Evolutionary conservation across 2,113 vertebrate species (phyloP).

Genomic region (Odocoileus virginianus): DNA sequence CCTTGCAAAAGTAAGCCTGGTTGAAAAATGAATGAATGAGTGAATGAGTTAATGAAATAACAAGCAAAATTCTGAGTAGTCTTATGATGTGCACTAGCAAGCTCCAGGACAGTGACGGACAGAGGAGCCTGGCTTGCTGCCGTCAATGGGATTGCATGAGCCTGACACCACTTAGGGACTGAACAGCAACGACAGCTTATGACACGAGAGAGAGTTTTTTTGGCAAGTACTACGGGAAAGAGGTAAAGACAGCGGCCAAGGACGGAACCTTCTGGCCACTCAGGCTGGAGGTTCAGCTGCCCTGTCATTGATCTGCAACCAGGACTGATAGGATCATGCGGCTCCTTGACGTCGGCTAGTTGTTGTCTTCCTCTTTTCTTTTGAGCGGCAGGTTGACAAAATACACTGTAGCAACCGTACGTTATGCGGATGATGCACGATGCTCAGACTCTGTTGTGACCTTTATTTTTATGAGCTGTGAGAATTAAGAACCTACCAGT

Average conservation of each 20-base stretch:
- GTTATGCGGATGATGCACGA: constrained; percentile 57
- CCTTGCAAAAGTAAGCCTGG: neutral
- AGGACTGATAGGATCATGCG: neutral
- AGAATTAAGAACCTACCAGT: constrained; percentile 82
- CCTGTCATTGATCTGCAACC: neutral
- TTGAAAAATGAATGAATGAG: neutral
- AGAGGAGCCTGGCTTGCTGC: neutral
- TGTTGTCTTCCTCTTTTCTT: neutral
- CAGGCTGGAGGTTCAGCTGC: neutral
- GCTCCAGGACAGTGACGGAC: neutral
- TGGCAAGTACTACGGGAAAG: neutral
- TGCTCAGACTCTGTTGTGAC: constrained; percentile 74
- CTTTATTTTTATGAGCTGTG: constrained; percentile 83
- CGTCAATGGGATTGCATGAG: neutral
- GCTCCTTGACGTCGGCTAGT: neutral
- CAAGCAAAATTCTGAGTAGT: neutral
- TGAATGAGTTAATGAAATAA: neutral
- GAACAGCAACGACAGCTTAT: neutral
- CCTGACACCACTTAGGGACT: fast-evolving
- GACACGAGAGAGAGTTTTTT: neutral
- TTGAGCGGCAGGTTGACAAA: constrained; percentile 39
- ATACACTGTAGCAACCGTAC: constrained; percentile 40
- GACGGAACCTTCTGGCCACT: neutral
- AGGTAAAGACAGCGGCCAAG: neutral
- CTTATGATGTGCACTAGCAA: neutral